Base-by-base conservation (phyloP, 1,140 invertebrate species). In the Trichoplusia ni region DNA sequence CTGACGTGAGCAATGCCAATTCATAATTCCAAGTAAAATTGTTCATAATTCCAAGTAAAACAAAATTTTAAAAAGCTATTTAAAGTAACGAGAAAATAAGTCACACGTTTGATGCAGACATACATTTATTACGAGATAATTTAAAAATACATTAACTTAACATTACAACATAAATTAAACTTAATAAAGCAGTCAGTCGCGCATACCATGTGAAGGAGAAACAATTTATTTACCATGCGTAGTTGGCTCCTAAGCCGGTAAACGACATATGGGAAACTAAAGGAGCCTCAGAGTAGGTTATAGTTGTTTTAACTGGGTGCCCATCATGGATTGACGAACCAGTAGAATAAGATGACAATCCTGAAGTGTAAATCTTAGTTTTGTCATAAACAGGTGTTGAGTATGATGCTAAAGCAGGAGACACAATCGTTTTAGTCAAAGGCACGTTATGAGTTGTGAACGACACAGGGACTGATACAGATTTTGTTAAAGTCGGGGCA, bases 241-340 rank as follows among this genome's bases (percentile, higher is more conserved):
- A 82, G 29, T 56, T 73, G 33, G 75, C 58, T 9, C 74, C 75
- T 23, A 72, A 61, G 14, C 73, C 71, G 33, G 51, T 72, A 61
- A 77, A 79, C 29, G 73, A 73, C 54, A 67, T 67, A 31, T 81
- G 77, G 40, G 73, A 75, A 19, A 80, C 70, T 35, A 75, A 19
- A 8, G 75, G 68, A 14, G 77, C 65, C 44, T 73, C 58, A 0
- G 75, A 75, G 51, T 81, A 81, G 5, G 70, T 61, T 5, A 77
- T 49, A 42, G 62, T 59, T 11, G 65, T 64, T 61, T 70, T 75
- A 40, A 58, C 7, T 29, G 37, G 53, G 6, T 29, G 18, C 25
- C 40, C 65, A 21, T 51, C 40, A 16, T 58, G 13, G 6, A 58
- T 42, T 7, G 64, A 58, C 8, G 35, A 14, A 11, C 51, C 21